A percentile compares a stretch with the other conserved stretches of the same genome.
These are phyloP conservation scores for Hyposoter didymator DNA, from an alignment of 2,888 invertebrate genomes.

Conservation along the genomic window DNA sequence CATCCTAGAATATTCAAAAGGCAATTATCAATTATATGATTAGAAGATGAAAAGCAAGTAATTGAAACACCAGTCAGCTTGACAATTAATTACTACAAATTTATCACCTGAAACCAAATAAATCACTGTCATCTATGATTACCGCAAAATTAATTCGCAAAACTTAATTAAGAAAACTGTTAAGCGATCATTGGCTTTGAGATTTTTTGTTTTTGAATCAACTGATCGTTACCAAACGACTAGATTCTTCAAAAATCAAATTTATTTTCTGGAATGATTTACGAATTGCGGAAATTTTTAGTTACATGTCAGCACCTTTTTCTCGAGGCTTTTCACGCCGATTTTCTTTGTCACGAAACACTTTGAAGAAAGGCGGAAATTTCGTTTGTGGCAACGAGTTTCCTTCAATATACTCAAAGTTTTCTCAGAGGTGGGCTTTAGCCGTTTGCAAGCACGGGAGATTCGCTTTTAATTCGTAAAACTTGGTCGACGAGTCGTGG, in stretches of 20 bases:
- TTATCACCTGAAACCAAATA: neutral
- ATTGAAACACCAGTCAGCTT: neutral
- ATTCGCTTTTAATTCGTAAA: conserved; percentile 62
- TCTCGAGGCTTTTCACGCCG: neutral
- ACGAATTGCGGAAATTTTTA: neutral
- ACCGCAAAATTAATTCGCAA: neutral
- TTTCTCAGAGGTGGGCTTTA: conserved; percentile 22
- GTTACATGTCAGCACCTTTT: neutral
- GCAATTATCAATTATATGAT: conserved; percentile 14
- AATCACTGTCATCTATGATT: neutral
- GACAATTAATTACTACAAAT: neutral
- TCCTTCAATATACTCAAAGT: conserved; percentile 55
- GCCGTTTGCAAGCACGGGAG: conserved; percentile 8
- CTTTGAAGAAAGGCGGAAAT: conserved; percentile 28
- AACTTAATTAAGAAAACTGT: neutral
- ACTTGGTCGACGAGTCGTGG: conserved; percentile 53
- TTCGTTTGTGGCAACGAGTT: conserved; percentile 23
- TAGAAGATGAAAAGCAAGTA: neutral
- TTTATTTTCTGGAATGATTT: neutral
- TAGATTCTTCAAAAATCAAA: neutral
- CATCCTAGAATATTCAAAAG: conserved; percentile 20
- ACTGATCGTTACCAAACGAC: too few relatives aligned
- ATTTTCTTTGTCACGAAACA: conserved; percentile 8
- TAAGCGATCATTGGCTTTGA: too few relatives aligned
- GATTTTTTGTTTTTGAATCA: too few relatives aligned